A percentile compares a stretch with the other conserved stretches of the same genome.
These are phyloP conservation scores for Agrenia bidenticulata DNA, from an alignment of 2,888 invertebrate species.

Conservation along the genomic window DNA sequence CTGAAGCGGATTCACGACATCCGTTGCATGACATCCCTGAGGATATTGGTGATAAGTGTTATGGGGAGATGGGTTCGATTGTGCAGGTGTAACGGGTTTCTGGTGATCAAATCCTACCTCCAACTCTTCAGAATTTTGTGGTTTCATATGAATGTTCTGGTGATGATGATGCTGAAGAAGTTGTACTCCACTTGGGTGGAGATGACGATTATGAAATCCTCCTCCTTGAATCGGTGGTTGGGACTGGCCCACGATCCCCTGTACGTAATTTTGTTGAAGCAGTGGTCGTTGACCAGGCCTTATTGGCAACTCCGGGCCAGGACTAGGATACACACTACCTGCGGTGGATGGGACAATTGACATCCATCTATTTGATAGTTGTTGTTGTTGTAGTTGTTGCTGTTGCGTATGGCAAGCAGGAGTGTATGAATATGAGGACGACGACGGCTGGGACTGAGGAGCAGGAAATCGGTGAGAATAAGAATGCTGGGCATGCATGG, in stretches of 20 bases:
- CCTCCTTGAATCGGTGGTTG: background rate
- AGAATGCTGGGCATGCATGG: background rate
- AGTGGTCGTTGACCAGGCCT: conserved; percentile 4
- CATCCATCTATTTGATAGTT: conserved; percentile 14
- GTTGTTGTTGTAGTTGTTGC: background rate
- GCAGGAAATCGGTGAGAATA: conserved; percentile 1
- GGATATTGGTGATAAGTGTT: conserved; percentile 9
- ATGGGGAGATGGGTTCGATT: conserved; percentile 2
- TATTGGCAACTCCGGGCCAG: background rate
- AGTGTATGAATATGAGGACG: background rate
- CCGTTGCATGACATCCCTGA: background rate
- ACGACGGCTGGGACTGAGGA: background rate
- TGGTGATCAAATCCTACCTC: no score
- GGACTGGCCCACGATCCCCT: background rate
- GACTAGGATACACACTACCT: background rate
- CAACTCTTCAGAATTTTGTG: background rate
- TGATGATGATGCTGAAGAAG: background rate
- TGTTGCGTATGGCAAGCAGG: conserved; percentile 11
- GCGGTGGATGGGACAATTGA: background rate
- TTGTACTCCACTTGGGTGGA: conserved; percentile 9
- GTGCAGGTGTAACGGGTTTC: background rate
- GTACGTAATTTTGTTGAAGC: conserved; percentile 1
- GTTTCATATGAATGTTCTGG: background rate
- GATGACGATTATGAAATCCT: conserved; percentile 10
- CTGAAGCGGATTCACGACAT: conserved; percentile 8